These are phyloP conservation scores for Buphagus erythrorhynchus DNA, from an alignment of 2,797 vertebrate genomes.

Conservation along the genomic window DNA sequence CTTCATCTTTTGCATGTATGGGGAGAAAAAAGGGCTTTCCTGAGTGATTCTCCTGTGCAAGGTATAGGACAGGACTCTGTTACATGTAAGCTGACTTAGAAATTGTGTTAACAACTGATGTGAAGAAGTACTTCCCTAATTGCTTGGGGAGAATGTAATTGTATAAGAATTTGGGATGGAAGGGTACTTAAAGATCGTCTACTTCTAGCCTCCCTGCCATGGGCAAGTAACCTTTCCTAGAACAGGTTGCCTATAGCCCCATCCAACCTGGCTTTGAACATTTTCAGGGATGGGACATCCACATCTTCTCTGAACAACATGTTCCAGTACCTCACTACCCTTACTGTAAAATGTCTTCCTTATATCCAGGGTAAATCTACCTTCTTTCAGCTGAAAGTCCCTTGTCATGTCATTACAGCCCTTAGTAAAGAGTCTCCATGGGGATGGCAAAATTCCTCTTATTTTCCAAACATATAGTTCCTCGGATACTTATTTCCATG, in stretches of 20 bases:
- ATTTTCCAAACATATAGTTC: not conserved
- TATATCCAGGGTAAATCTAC: not conserved
- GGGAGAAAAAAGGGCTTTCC: not conserved
- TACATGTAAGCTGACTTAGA: not conserved
- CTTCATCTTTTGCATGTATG: not conserved
- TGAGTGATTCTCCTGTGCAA: not conserved
- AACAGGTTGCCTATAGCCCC: not conserved
- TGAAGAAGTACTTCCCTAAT: not conserved
- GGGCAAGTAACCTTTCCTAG: not conserved
- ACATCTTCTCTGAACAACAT: not conserved
- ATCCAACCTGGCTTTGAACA: not conserved
- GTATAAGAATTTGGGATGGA: not conserved
- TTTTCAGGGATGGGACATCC: not conserved
- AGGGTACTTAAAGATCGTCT: not conserved
- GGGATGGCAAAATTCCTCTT: not conserved
- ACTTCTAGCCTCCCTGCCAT: not conserved
- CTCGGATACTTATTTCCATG: not conserved
- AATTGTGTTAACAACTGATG: not conserved
- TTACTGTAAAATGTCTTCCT: not conserved
- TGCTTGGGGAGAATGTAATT: not conserved
- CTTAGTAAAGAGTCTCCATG: not conserved
- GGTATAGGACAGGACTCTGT: not conserved
- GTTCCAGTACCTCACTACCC: not conserved
- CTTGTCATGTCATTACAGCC: not conserved
- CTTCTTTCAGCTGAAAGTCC: not conserved